These are phyloP conservation scores for Magallana nippona DNA, from an alignment of 2,888 invertebrate species.

Conservation along the genomic window DNA sequence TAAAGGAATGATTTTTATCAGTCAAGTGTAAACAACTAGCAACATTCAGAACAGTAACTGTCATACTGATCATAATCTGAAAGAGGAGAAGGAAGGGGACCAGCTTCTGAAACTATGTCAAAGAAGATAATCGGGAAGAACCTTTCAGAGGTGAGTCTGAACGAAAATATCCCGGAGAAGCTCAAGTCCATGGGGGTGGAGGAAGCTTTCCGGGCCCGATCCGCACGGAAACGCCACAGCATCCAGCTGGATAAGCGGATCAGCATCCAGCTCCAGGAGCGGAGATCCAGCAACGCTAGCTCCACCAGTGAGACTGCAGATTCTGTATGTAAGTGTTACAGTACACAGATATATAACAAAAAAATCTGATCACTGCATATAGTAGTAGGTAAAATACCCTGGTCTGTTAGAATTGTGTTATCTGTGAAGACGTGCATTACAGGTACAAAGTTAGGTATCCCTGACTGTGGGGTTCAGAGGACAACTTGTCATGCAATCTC, in stretches of 20 bases:
- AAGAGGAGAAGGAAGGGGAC: too few species aligned
- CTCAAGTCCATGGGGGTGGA: constrained; percentile 70
- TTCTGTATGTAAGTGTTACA: constrained; percentile 71
- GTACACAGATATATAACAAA: neutral
- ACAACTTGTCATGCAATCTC: too few species aligned
- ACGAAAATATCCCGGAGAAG: constrained; percentile 68
- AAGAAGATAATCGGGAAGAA: constrained; percentile 60
- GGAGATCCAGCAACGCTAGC: constrained; percentile 72
- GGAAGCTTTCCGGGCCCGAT: constrained; percentile 69
- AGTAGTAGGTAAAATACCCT: too few species aligned
- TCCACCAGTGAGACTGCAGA: constrained; percentile 69
- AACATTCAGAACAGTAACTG: neutral
- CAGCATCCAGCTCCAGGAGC: constrained; percentile 66
- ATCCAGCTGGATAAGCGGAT: constrained; percentile 74
- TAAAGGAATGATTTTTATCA: neutral
- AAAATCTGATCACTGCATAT: too few species aligned
- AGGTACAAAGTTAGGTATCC: too few species aligned
- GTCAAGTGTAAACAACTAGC: neutral
- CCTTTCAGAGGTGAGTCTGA: constrained; percentile 53
- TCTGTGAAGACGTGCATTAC: too few species aligned
- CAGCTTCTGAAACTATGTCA: constrained; percentile 45
- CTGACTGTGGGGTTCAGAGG: too few species aligned
- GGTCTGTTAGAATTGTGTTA: too few species aligned
- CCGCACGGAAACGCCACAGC: constrained; percentile 72
- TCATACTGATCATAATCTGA: neutral